Conservation (phyloP, 2,797 vertebrate genomes). For the Parambassis ranga region DNA sequence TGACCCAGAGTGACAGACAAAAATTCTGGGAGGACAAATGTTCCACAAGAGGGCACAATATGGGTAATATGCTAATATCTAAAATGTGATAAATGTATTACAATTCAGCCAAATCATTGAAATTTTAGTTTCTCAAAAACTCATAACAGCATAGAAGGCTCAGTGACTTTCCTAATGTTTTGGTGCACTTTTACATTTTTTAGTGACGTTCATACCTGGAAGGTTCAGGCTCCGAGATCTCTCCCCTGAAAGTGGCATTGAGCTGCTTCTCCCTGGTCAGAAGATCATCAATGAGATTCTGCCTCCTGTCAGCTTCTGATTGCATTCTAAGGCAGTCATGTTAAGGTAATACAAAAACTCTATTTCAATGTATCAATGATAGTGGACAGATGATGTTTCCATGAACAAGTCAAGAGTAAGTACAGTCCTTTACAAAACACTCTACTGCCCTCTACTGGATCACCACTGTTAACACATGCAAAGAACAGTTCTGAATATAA, state of each 20-base stretch:
- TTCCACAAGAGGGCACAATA: background rate
- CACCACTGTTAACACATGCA: background rate
- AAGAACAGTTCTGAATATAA: background rate
- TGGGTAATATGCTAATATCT: no score
- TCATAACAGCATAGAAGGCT: background rate
- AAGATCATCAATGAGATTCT: constrained; percentile 92
- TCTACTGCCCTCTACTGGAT: constrained; percentile 68
- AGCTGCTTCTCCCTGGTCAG: constrained; percentile 90
- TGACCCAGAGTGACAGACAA: constrained; percentile 5
- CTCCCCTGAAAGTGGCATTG: constrained; percentile 87
- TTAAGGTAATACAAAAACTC: constrained; percentile 57
- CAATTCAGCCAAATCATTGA: background rate
- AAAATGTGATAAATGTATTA: background rate
- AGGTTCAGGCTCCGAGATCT: constrained; percentile 82
- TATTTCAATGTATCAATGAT: background rate
- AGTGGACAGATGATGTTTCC: background rate
- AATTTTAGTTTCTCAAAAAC: background rate
- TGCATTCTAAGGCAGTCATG: constrained; percentile 83
- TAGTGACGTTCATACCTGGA: constrained; percentile 83
- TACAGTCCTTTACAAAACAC: constrained; percentile 34
- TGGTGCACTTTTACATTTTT: background rate
- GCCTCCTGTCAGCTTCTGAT: constrained; percentile 93
- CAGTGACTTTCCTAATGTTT: background rate
- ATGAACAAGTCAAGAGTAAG: background rate
- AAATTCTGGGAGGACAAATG: background rate